Percentiles rank a stretch among this genome's conserved stretches.
Conservation (phyloP, 2,888 invertebrate species). For the Drosophila kuntzei region DNA sequence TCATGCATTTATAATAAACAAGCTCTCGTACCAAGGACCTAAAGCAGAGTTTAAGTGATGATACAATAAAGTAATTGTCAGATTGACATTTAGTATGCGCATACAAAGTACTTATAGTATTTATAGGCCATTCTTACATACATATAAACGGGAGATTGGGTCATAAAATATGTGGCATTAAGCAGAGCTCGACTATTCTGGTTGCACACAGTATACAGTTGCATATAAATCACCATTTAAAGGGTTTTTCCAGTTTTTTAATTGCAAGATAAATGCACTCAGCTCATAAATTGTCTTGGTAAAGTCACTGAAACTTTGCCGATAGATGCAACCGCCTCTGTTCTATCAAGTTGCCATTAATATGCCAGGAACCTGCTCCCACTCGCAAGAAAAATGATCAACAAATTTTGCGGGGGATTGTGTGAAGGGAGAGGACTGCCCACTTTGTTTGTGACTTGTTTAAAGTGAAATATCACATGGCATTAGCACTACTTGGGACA, state of each 20-base stretch:
- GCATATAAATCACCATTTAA: conserved; percentile 68
- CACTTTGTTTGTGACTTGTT: conserved; percentile 26
- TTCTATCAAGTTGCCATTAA: conserved; percentile 54
- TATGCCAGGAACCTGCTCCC: conserved; percentile 40
- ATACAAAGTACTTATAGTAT: conserved; percentile 8
- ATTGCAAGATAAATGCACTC: conserved; percentile 69
- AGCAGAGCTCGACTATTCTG: conserved; percentile 5
- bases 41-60: conserved; percentile 7
- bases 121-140: conserved; percentile 7
- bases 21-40: not conserved
- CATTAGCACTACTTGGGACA: not conserved
- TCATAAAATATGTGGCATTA: conserved; percentile 53
- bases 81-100: conserved; percentile 34
- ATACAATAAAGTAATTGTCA: conserved; percentile 24
- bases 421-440: conserved; percentile 17
- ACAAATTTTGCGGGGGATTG: conserved; percentile 27
- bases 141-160: conserved; percentile 6
- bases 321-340: conserved; percentile 36
- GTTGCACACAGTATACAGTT: conserved; percentile 9
- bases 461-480: conserved; percentile 35
- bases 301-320: conserved; percentile 43
- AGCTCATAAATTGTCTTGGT: conserved; percentile 62
- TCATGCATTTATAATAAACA: conserved; percentile 3
- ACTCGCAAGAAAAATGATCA: conserved; percentile 49
- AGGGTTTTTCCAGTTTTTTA: conserved; percentile 61